Percentiles rank a stretch among this genome's conserved stretches.
These are phyloP conservation scores for Pomatostomus ruficeps DNA, from an alignment of 2,113 vertebrate genomes.

Conservation along the genomic window DNA sequence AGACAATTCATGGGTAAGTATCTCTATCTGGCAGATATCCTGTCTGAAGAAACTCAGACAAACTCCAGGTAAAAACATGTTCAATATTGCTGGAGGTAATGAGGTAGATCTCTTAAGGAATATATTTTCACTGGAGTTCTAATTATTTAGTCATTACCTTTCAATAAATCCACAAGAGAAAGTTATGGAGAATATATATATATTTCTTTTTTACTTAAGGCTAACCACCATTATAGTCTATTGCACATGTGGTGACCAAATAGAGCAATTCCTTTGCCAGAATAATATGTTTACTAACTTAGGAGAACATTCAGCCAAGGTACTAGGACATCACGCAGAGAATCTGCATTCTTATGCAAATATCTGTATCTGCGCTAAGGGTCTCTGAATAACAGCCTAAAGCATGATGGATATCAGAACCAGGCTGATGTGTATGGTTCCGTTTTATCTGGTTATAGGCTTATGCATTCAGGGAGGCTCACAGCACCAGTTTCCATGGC, in stretches of 20 bases:
- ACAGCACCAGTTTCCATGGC: not conserved
- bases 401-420: not conserved
- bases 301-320: not conserved
- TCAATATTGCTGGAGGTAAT: not conserved
- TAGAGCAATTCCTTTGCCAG: not conserved
- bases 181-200: not conserved
- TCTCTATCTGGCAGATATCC: not conserved
- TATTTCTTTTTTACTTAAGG: not conserved
- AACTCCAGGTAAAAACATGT: not conserved
- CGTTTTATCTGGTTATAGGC: not conserved
- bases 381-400: not conserved
- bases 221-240: not conserved
- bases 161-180: not conserved
- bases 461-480: not conserved
- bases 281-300: not conserved
- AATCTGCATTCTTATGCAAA: not conserved
- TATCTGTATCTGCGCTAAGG: not conserved
- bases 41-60: not conserved
- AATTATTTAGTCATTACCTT: not conserved
- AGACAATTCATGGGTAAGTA: not conserved
- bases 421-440: not conserved
- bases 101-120: not conserved
- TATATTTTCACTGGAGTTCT: not conserved
- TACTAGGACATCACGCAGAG: not conserved
- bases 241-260: not conserved